Percentiles rank a stretch among this genome's conserved stretches.
Evolutionary conservation across 2,888 invertebrate species (phyloP).

Genomic region (Drosophila macrospina): DNA sequence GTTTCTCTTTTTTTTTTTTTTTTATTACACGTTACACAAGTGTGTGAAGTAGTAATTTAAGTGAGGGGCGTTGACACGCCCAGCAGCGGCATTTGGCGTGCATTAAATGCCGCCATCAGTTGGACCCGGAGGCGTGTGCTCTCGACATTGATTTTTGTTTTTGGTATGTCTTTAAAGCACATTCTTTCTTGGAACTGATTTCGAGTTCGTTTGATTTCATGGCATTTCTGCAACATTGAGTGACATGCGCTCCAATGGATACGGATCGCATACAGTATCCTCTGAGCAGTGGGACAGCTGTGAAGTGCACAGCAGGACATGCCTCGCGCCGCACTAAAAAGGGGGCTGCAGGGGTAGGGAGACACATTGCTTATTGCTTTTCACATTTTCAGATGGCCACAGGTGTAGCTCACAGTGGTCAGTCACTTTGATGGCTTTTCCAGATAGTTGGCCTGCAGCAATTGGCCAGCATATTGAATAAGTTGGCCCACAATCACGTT

Average conservation of each 20-base stretch:
- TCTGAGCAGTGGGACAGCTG: conserved; percentile 31
- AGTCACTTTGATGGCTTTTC: conserved; percentile 45
- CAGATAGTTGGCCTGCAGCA: conserved; percentile 35
- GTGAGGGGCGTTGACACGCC: conserved; percentile 72
- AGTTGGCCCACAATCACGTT: conserved; percentile 12
- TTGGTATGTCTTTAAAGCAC: conserved; percentile 68
- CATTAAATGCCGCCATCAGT: conserved; percentile 69
- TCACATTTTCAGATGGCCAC: conserved; percentile 27
- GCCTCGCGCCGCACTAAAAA: not conserved
- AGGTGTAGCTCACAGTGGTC: conserved; percentile 49
- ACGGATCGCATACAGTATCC: conserved; percentile 19
- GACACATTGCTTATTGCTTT: conserved; percentile 38
- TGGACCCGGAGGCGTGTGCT: conserved; percentile 26
- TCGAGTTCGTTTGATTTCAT: conserved; percentile 45
- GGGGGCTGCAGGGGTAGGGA: not conserved
- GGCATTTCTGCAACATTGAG: conserved; percentile 51
- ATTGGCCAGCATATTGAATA: conserved; percentile 20
- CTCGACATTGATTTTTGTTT: conserved; percentile 65
- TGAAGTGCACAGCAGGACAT: conserved; percentile 38
- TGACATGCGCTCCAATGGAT: conserved; percentile 50
- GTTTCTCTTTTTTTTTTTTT: conserved; percentile 32
- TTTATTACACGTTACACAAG: conserved; percentile 77
- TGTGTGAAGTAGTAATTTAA: conserved; percentile 82
- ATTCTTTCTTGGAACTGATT: conserved; percentile 52
- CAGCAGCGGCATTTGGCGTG: conserved; percentile 61